phyloP scores from a whole-genome alignment of 2,113 vertebrate species.

The Pleuronectes platessa region DNA sequence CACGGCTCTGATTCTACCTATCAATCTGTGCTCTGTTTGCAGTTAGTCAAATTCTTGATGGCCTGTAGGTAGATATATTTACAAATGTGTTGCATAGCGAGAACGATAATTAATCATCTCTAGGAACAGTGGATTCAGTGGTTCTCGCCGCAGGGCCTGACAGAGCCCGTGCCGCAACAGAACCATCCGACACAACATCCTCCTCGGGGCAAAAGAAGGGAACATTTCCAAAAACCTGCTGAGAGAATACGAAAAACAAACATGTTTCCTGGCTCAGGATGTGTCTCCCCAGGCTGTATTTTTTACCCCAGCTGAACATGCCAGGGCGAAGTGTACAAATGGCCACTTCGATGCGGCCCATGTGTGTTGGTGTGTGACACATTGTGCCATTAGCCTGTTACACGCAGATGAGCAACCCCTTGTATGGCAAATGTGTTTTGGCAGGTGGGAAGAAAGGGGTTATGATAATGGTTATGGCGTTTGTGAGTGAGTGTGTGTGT shows the following conservation, averaged over 20 bases:
- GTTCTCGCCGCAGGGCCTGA: constrained; percentile 43
- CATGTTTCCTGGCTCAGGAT: constrained; percentile 14
- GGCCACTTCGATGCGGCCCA: constrained; percentile 37
- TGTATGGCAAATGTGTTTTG: constrained; percentile 67
- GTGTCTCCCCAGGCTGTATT: constrained; percentile 10
- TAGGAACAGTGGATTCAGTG: constrained; percentile 56
- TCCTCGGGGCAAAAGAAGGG: constrained; percentile 1
- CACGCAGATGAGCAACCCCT: constrained; percentile 57
- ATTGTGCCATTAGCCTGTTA: constrained; percentile 57
- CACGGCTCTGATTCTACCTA: constrained; percentile 22
- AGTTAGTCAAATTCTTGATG: constrained; percentile 44
- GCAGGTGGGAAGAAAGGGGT: constrained; percentile 61
- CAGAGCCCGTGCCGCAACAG: neutral
- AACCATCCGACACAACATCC: constrained; percentile 27
- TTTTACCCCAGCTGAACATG: constrained; percentile 31
- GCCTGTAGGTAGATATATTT: constrained; percentile 65
- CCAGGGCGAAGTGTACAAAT: constrained; percentile 44
- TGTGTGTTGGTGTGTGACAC: constrained; percentile 45
- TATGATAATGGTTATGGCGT: constrained; percentile 26
- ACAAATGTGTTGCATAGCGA: constrained; percentile 67
- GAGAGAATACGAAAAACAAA: constrained; percentile 4
- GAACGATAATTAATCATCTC: constrained; percentile 74
- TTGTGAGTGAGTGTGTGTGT: constrained; percentile 11
- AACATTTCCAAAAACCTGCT: constrained; percentile 1
- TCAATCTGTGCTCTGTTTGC: constrained; percentile 35